Conservation (phyloP, 2,888 invertebrate species). For the Reticulitermes lucifugus region DNA sequence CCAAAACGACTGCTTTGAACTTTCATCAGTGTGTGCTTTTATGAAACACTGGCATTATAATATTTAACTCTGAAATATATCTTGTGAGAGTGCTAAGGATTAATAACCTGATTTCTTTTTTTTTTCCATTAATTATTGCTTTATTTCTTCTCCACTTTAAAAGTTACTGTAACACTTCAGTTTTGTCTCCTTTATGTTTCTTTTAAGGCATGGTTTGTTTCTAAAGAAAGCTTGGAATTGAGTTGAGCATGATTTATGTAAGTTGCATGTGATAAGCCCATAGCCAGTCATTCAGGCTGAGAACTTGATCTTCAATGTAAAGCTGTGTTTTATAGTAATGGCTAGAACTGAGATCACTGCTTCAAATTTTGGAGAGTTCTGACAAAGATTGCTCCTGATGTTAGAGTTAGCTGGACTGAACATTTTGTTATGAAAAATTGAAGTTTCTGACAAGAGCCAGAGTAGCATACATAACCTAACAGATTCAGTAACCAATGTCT, state of each 20-base stretch:
- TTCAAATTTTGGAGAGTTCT: no score
- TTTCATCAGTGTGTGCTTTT: background rate
- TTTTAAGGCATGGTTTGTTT: slow-evolving; percentile 5
- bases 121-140: slow-evolving; percentile 28
- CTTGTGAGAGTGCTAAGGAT: slow-evolving; percentile 15
- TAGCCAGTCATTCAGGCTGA: background rate
- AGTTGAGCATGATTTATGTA: background rate
- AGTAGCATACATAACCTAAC: no score
- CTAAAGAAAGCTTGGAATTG: background rate
- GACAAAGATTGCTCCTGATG: no score
- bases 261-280: slow-evolving; percentile 16
- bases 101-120: slow-evolving; percentile 25
- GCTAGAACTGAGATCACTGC: no score
- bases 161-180: background rate
- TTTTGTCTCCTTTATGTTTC: background rate
- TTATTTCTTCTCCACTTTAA: slow-evolving; percentile 55
- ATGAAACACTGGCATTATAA: background rate
- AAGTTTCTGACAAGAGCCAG: no score
- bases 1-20: background rate
- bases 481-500: no score
- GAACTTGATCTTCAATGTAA: background rate
- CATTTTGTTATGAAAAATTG: no score
- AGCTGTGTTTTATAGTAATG: no score
- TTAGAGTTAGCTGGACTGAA: no score
- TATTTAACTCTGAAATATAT: background rate